These are phyloP conservation scores for Ecdyonurus torrentis DNA, from an alignment of 2,888 invertebrate genomes.

Conservation along the genomic window DNA sequence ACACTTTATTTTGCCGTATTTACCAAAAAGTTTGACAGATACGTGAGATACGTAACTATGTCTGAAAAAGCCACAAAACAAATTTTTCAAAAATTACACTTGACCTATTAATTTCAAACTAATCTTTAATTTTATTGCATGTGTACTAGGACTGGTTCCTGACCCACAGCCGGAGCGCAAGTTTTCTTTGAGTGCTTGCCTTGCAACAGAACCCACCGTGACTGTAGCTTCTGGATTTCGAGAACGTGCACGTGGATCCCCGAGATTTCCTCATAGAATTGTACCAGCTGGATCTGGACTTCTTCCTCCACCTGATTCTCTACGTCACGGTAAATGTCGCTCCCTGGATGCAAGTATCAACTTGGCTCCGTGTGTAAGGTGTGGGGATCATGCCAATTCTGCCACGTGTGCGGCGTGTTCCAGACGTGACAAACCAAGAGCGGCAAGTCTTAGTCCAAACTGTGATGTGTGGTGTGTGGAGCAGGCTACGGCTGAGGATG, in stretches of 20 bases:
- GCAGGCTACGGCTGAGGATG: slow-evolving; percentile 15
- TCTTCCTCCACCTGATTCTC: neutral
- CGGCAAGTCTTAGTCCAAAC: slow-evolving; percentile 21
- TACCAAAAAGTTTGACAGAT: neutral
- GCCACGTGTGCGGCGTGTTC: slow-evolving; percentile 4
- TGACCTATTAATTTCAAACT: neutral
- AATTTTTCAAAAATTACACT: neutral
- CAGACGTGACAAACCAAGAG: slow-evolving; percentile 15
- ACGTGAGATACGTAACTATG: neutral
- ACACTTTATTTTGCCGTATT: neutral
- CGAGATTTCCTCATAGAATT: slow-evolving; percentile 54
- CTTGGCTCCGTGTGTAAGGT: slow-evolving; percentile 26
- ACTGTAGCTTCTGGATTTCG: slow-evolving; percentile 14
- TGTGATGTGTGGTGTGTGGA: slow-evolving; percentile 24
- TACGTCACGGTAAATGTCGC: slow-evolving; percentile 14
- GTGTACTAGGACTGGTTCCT: neutral
- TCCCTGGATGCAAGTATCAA: slow-evolving; percentile 16
- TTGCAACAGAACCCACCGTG: neutral
- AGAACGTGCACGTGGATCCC: slow-evolving; percentile 50
- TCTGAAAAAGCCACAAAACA: too few species aligned
- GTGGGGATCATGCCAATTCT: slow-evolving; percentile 32
- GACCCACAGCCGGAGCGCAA: neutral
- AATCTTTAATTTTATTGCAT: neutral
- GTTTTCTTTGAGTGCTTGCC: neutral
- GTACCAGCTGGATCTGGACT: slow-evolving; percentile 32